phyloP scores from a whole-genome alignment of 1,140 invertebrate genomes.

The Atta cephalotes region DNA sequence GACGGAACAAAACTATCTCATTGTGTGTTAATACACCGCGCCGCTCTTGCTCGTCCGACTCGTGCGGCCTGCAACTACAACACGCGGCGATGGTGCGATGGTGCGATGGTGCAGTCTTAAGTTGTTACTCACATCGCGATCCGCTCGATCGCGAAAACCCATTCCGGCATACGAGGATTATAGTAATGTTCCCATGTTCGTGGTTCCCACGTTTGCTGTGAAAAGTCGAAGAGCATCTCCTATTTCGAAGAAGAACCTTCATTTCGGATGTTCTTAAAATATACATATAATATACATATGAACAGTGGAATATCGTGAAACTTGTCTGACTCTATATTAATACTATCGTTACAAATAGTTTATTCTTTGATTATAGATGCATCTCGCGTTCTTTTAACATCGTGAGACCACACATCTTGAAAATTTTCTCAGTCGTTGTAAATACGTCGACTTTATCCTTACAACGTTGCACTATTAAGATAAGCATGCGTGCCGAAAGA shows the following conservation, averaged over 20 bases:
- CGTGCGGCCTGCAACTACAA: conserved; percentile 57
- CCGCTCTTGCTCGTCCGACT: conserved; percentile 49
- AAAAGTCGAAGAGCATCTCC: neutral
- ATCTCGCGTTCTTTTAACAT: too few relatives aligned
- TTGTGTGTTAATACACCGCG: conserved; percentile 86
- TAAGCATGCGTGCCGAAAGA: conserved; percentile 26
- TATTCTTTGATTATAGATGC: neutral
- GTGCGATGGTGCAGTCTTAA: neutral
- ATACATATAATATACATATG: neutral
- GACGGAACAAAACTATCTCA: conserved; percentile 86
- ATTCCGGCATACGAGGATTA: neutral
- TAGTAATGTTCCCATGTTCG: neutral
- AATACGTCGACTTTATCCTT: conserved; percentile 15
- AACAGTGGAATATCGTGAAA: neutral
- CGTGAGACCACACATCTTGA: neutral
- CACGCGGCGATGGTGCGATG: conserved; percentile 15
- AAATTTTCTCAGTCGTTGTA: conserved; percentile 21
- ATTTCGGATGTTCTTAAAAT: neutral
- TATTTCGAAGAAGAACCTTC: neutral
- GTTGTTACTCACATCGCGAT: conserved; percentile 21
- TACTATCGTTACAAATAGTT: neutral
- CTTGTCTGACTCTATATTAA: neutral
- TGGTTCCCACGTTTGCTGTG: neutral
- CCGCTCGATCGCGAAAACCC: neutral
- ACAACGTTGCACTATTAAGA: conserved; percentile 28